phyloP scores from a whole-genome alignment of 2,888 invertebrate species.

The Drosophila vallismaia region DNA sequence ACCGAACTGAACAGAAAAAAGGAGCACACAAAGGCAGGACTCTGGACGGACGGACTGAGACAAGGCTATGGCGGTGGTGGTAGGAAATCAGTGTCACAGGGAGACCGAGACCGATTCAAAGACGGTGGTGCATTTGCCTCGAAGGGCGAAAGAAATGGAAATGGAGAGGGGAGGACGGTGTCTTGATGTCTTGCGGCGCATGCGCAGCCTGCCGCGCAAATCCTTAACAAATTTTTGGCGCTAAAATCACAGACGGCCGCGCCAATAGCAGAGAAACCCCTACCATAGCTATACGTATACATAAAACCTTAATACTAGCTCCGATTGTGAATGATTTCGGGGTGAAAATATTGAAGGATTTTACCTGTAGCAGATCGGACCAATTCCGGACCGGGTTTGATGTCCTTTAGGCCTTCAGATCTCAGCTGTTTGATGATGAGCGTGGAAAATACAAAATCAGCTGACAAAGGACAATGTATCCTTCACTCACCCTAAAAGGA shows the following conservation, averaged over 20 bases:
- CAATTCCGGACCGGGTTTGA: slow-evolving; percentile 32
- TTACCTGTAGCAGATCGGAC: slow-evolving; percentile 40
- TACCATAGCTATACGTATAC: slow-evolving; percentile 26
- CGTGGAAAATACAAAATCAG: slow-evolving; percentile 16
- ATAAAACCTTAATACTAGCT: slow-evolving; percentile 2
- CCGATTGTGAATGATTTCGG: slow-evolving; percentile 38
- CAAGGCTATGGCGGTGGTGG: slow-evolving; percentile 56
- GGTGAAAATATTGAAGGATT: slow-evolving; percentile 14
- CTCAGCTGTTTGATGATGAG: slow-evolving; percentile 31
- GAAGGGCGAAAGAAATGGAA: slow-evolving; percentile 4
- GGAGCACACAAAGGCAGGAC: slow-evolving; percentile 54
- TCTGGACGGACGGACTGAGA: slow-evolving; percentile 17
- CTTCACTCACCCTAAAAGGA: slow-evolving; percentile 8
- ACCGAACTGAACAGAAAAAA: slow-evolving; percentile 34
- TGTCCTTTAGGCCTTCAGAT: slow-evolving; percentile 29
- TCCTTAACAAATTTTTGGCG: slow-evolving; percentile 64
- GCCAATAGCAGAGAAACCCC: slow-evolving; percentile 56
- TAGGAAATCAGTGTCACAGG: slow-evolving; percentile 66
- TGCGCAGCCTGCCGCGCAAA: slow-evolving; percentile 67
- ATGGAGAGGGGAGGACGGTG: slow-evolving; percentile 16
- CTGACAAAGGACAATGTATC: slow-evolving; percentile 12
- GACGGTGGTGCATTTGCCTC: slow-evolving; percentile 51
- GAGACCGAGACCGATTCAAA: slow-evolving; percentile 32
- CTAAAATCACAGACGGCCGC: slow-evolving; percentile 62
- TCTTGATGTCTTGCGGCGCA: slow-evolving; percentile 75